Evolutionary conservation across 2,113 vertebrate species (phyloP).

Genomic region (Chaetodon trifascialis): DNA sequence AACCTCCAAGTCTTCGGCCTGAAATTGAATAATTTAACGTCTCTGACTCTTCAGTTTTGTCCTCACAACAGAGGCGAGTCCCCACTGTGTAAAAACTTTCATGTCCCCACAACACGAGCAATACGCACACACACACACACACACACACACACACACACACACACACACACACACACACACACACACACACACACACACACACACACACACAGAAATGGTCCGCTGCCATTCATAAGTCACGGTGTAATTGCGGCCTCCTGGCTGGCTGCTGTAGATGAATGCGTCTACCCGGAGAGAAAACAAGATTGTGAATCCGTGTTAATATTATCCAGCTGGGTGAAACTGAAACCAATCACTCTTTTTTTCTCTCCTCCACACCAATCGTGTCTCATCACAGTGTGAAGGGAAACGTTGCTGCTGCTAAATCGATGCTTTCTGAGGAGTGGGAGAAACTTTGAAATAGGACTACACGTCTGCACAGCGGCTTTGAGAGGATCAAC

Average conservation of each 20-base stretch:
- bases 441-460: background rate
- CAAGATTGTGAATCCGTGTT: conserved; percentile 45
- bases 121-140: conserved; percentile 1
- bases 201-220: conserved; percentile 21
- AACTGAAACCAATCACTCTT: conserved; percentile 42
- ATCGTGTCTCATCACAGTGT: conserved; percentile 8
- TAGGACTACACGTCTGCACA: background rate
- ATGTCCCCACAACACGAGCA: too few relatives aligned
- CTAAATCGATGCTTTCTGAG: background rate
- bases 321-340: conserved; percentile 52
- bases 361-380: background rate
- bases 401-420: conserved; percentile 2
- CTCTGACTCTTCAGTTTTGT: too few relatives aligned
- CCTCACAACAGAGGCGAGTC: too few relatives aligned
- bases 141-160: conserved; percentile 20
- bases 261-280: conserved; percentile 50
- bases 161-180: conserved; percentile 4
- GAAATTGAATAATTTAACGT: background rate
- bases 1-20: too few relatives aligned
- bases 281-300: conserved; percentile 50
- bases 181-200: conserved; percentile 21
- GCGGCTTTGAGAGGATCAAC: background rate
- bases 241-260: conserved; percentile 47
- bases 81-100: background rate
- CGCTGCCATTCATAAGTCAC: conserved; percentile 42